Evolutionary conservation across 2,113 vertebrate genomes (phyloP), one percentile per base, ranked within the genome.

Genomic region (Tragulus kanchil): DNA sequence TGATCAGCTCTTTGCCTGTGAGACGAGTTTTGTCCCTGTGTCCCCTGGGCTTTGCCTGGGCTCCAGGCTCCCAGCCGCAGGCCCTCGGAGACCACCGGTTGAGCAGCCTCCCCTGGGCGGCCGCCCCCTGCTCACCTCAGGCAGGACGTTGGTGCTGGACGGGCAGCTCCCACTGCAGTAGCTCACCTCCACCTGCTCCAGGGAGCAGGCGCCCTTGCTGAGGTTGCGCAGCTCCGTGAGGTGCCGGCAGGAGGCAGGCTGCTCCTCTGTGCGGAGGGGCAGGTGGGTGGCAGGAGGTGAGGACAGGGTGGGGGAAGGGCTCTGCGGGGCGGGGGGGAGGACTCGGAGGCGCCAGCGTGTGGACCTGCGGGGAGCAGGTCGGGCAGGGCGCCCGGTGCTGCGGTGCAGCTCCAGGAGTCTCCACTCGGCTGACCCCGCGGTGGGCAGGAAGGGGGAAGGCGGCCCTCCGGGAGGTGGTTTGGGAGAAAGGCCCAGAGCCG

Each of bases 111-210:
- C 58, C 28, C 56, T 28, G 50, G 11, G 8, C 48, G 45, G 19
- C 3, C 0, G 8, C 19, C 54, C 54, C 7, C 1, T 3, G 15
- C 93, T 65, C 96, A 99, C 99, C 99, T 99, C 99, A 23, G 99
- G 97, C 90, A 99, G 99, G 97, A 99, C 99, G 3, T 98, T 98
- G 5, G 99, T 99, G 98, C 98, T 98, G 93, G 99, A 99, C 8
- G 97, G 98, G 95, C 99, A 99, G 90, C 97, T 98, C 10, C 99
- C 99, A 14, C 98, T 98, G 97, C 99, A 99, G 98, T 98, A 99
- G 99, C 98, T 99, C 98, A 99, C 99, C 94, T 99, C 99, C 94
- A 99, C 99, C 45, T 98, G 98, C 85, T 98, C 99, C 90, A 99
- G 98, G 83, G 96, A 97, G 97, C 99, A 99, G 96, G 97, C 94